These are phyloP conservation scores for Phalacrocorax carbo DNA, from an alignment of 2,113 vertebrate genomes.

Conservation along the genomic window DNA sequence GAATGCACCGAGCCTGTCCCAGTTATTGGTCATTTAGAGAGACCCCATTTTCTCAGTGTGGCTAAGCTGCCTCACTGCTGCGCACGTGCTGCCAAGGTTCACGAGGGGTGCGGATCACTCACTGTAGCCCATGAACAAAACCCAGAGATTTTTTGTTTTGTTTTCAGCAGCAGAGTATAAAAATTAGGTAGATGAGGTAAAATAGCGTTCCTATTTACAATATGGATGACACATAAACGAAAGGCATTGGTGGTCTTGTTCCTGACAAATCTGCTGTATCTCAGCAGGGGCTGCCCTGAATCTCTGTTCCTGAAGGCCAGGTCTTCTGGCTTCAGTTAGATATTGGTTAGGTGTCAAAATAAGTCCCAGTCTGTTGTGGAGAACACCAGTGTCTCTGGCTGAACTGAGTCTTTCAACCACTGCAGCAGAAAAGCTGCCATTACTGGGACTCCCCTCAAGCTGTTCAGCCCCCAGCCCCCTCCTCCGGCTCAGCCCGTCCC, in stretches of 20 bases:
- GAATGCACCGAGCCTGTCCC: not conserved
- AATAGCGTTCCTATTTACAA: not conserved
- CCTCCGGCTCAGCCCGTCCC: not conserved
- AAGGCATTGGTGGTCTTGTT: not conserved
- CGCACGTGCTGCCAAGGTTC: not conserved
- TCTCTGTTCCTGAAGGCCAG: not conserved
- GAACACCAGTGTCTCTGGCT: not conserved
- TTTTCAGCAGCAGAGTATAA: not conserved
- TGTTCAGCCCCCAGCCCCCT: not conserved
- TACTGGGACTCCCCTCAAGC: no score
- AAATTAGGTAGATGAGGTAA: not conserved
- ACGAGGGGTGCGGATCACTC: fast-evolving
- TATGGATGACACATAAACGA: not conserved
- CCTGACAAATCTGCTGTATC: not conserved
- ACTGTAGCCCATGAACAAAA: not conserved
- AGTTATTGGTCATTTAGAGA: not conserved
- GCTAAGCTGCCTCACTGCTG: not conserved
- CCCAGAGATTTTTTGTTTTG: not conserved
- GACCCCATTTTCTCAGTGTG: fast-evolving
- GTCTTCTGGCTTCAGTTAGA: not conserved
- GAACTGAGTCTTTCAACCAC: not conserved
- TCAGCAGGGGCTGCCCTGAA: fast-evolving
- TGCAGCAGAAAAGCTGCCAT: not conserved
- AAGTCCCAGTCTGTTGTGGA: not conserved
- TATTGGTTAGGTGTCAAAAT: not conserved